Base-by-base conservation (phyloP, 92 coral and sea anemone genomes). In the Hydrozoanthus gracilis region DNA sequence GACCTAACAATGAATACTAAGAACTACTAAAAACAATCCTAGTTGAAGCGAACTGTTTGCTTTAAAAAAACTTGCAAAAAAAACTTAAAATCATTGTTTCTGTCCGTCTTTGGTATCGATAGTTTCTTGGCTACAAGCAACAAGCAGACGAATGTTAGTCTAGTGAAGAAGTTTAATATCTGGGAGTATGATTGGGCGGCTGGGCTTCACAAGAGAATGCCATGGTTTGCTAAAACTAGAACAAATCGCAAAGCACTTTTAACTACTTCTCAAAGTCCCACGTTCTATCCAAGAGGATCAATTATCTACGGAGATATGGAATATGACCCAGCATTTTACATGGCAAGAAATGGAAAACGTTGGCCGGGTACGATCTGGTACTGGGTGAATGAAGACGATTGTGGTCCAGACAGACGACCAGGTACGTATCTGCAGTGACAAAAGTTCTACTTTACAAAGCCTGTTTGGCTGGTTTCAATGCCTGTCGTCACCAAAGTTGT, bases 341-440 rank as follows among this genome's bases (percentile, higher is more conserved):
- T 90, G 27, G 47, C 86, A 65, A 70, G 67, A 27, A 27, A 27
- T 2, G 93, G 93, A 1, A 86, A 84, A 12, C 50, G 51, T 14
- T 69, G 92, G 68, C 98, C 98, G 6, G 98, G 95, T 2, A 90
- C 89, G 1, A 94, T 94, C 51, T 94, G 98, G 98, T 94, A 92
- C 79, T 94, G 98, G 98, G 92, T 94, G 18, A 94, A 92, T 72
- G 98, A 94, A 75, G 98, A 94, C 71, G 98, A 94, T 60, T 94
- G 98, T 80, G 93, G 88, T 73, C 54, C 51, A 4, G 91, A 92
- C 72, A 92, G 95, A 64, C 66, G 88, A 76, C 92, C 98, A 69
- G 93, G 98, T 94, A 51, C 44, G 49, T 3, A 61, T 5, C 14
- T 3, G 17, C 12, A 61, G 4, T 3, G 6, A 61, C 5, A 27